phyloP scores from a whole-genome alignment of 2,888 invertebrate genomes.

The Rhaphigaster nebulosa region DNA sequence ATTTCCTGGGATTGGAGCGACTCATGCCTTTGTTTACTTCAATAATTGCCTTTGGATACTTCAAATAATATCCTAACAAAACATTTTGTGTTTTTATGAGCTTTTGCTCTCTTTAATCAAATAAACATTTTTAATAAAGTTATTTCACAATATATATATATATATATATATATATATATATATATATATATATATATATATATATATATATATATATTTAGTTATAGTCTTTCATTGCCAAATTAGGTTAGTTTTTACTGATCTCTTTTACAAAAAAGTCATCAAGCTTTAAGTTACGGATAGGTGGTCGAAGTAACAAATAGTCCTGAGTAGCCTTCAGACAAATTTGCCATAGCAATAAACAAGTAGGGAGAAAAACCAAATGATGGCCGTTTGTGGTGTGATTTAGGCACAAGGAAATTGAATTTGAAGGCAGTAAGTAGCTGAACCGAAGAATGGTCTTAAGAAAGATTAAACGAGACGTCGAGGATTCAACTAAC shows the following conservation, averaged over 20 bases:
- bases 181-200: no score
- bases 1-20: no score
- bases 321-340: neutral
- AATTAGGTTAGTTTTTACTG: neutral
- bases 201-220: no score
- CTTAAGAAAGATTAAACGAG: neutral
- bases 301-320: neutral
- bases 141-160: no score
- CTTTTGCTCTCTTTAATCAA: no score
- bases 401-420: neutral
- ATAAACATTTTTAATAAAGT: no score
- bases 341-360: neutral
- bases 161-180: no score
- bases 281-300: neutral
- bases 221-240: neutral
- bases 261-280: neutral
- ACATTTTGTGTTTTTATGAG: no score
- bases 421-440: conserved; percentile 22
- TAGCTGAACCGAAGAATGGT: neutral
- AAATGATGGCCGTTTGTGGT: neutral
- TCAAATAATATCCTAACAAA: no score
- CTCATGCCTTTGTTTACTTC: no score
- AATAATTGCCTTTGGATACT: no score
- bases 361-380: neutral
- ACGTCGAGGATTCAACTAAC: neutral